Conservation (phyloP, 2,888 invertebrate genomes). For the Leucophenga maculata region DNA sequence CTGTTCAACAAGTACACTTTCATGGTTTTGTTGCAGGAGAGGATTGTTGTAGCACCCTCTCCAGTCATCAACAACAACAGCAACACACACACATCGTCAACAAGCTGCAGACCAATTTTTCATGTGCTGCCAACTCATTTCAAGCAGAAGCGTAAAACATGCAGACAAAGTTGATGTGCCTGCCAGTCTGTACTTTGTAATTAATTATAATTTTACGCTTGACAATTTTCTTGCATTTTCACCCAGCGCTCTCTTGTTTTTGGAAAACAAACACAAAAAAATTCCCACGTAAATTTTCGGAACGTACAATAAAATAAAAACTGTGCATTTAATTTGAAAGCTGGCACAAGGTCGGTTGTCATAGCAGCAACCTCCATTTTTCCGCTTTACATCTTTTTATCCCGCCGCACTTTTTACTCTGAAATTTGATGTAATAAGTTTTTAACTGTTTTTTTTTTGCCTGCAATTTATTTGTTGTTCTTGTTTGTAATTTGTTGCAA, state of each 20-base stretch:
- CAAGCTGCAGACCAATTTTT: conserved; percentile 1
- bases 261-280: conserved; percentile 27
- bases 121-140: conserved; percentile 12
- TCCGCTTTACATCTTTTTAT: neutral
- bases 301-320: conserved; percentile 22
- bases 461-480: neutral
- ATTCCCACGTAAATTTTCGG: conserved; percentile 6
- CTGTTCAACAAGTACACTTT: conserved; percentile 20
- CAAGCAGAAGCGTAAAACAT: neutral
- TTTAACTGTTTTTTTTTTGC: conserved; percentile 14
- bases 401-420: neutral
- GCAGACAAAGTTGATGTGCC: conserved; percentile 23
- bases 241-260: neutral
- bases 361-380: neutral
- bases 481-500: neutral
- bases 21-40: neutral
- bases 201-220: conserved; percentile 64
- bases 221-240: conserved; percentile 48
- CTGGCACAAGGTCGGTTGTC: conserved; percentile 2
- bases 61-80: too few species aligned
- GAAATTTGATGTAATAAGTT: conserved; percentile 27
- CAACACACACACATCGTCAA: too few species aligned
- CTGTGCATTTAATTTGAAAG: conserved; percentile 38
- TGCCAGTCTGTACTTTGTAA: conserved; percentile 42
- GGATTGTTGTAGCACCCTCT: neutral